Evolutionary conservation across 2,888 invertebrate species (phyloP).

Genomic region (Pogonocherus hispidulus): DNA sequence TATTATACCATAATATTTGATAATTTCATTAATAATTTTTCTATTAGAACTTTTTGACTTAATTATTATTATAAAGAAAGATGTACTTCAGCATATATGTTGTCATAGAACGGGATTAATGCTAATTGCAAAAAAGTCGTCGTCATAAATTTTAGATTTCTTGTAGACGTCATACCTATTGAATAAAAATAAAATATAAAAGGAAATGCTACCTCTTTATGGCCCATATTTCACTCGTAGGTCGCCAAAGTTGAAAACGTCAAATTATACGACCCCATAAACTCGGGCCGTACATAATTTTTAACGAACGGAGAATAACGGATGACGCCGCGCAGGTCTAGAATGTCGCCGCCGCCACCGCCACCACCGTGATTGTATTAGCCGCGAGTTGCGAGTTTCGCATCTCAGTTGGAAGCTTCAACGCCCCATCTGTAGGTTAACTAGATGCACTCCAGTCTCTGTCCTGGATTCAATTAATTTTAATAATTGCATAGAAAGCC

Average conservation of each 20-base stretch:
- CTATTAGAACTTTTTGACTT: no score
- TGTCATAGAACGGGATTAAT: no score
- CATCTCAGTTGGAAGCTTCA: not conserved
- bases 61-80: no score
- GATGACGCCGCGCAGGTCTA: constrained; percentile 1
- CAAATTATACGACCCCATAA: constrained; percentile 15
- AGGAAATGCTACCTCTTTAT: not conserved
- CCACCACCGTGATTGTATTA: constrained; percentile 19
- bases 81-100: no score
- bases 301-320: constrained; percentile 34
- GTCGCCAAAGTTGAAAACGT: constrained; percentile 3
- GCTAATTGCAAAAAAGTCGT: no score
- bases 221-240: constrained; percentile 4
- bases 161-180: no score
- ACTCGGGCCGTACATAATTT: constrained; percentile 36
- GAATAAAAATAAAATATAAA: no score
- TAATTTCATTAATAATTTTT: no score
- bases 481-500: no score
- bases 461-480: not conserved
- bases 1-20: no score
- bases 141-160: no score
- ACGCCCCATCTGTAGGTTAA: constrained; percentile 17
- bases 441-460: constrained; percentile 9
- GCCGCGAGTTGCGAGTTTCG: constrained; percentile 20
- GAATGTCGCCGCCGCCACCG: not conserved